Percentiles rank a stretch among this genome's conserved stretches.
Evolutionary conservation across 2,888 invertebrate genomes (phyloP).

Genomic region (Drosophila kambysellisi): DNA sequence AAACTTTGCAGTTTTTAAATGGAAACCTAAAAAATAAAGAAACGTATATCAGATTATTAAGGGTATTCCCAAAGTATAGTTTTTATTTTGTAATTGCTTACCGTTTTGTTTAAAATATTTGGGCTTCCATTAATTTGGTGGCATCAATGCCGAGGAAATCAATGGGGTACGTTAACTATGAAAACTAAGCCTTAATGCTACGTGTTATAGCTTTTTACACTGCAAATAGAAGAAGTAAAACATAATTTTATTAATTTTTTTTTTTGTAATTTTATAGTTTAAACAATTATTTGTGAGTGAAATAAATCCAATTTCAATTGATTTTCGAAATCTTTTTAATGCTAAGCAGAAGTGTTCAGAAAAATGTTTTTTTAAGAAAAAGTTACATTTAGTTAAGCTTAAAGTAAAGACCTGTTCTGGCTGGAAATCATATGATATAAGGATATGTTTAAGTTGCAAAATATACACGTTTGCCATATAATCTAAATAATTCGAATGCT

Average conservation of each 20-base stretch:
- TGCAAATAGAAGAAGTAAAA: constrained; percentile 53
- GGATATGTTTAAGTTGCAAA: background rate
- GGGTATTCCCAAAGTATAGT: too few relatives aligned
- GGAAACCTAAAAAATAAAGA: constrained; percentile 58
- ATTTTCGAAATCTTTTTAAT: constrained; percentile 8
- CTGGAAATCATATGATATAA: background rate
- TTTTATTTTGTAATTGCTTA: constrained; percentile 26
- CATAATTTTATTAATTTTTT: constrained; percentile 9
- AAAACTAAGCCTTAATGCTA: constrained; percentile 76
- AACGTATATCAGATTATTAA: background rate
- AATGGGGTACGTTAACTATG: constrained; percentile 71
- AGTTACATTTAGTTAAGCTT: background rate
- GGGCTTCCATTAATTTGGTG: constrained; percentile 63
- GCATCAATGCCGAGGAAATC: constrained; percentile 72
- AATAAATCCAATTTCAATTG: constrained; percentile 4
- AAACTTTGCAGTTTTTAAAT: constrained; percentile 56
- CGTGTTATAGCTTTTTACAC: constrained; percentile 76
- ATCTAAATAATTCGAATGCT: background rate
- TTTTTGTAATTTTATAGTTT: background rate
- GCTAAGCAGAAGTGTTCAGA: background rate
- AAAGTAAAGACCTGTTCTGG: background rate
- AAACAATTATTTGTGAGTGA: background rate
- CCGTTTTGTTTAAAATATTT: constrained; percentile 77
- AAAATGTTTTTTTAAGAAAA: background rate
- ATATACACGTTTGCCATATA: background rate